A percentile compares a stretch with the other conserved stretches of the same genome.
Evolutionary conservation across 2,797 vertebrate genomes (phyloP).

Genomic region (Telmatherina bonti): DNA sequence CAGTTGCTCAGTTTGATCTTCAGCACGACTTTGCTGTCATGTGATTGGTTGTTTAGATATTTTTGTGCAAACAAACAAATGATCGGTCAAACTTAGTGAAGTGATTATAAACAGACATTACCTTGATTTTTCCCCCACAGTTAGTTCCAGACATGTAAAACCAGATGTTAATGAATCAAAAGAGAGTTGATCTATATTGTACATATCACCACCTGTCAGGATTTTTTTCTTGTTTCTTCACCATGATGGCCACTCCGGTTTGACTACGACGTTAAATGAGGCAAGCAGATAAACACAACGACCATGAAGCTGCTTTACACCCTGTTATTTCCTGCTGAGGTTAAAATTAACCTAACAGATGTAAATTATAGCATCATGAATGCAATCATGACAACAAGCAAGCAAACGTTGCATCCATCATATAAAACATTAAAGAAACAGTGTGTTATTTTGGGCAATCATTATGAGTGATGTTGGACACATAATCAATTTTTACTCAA

Average conservation of each 20-base stretch:
- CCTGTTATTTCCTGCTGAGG: neutral
- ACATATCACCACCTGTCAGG: slow-evolving; percentile 1
- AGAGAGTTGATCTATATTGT: too few relatives aligned
- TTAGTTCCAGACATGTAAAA: too few relatives aligned
- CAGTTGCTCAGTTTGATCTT: too few relatives aligned
- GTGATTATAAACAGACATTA: neutral
- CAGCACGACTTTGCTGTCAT: too few relatives aligned
- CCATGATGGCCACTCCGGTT: slow-evolving; percentile 3
- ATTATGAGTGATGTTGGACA: too few relatives aligned
- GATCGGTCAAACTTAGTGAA: neutral
- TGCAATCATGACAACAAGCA: neutral
- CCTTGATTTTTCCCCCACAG: too few relatives aligned
- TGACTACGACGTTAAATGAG: slow-evolving; percentile 2
- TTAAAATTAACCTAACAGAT: neutral
- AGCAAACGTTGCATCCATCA: too few relatives aligned
- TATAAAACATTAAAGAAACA: too few relatives aligned
- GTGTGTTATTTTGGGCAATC: too few relatives aligned
- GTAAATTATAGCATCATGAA: accelerated
- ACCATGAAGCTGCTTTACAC: too few relatives aligned
- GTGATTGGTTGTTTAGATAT: slow-evolving; percentile 19
- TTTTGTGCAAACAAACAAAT: neutral
- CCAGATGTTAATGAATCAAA: too few relatives aligned
- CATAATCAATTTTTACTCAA: too few relatives aligned
- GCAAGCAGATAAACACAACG: neutral
- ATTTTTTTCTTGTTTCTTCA: neutral